These are phyloP conservation scores for Blastobasis lacticolella DNA, from an alignment of 2,888 invertebrate genomes.

Conservation along the genomic window DNA sequence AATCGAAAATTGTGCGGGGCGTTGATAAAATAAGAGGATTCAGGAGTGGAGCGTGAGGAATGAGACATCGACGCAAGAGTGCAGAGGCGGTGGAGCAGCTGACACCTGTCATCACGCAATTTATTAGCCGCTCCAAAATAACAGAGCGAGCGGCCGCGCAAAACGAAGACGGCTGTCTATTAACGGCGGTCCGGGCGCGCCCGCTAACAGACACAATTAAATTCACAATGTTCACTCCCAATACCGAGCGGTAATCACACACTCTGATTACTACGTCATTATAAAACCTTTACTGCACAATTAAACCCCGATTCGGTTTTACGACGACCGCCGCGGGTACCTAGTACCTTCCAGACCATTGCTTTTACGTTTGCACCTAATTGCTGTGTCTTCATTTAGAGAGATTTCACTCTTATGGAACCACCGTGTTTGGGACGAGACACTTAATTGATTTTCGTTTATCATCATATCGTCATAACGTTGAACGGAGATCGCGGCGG, in stretches of 20 bases:
- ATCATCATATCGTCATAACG: background rate
- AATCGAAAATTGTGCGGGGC: constrained; percentile 69
- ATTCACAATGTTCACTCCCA: constrained; percentile 21
- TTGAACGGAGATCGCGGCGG: too few species aligned
- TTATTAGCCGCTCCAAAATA: constrained; percentile 73
- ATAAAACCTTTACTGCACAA: constrained; percentile 21
- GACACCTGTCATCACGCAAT: constrained; percentile 74
- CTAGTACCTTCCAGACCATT: constrained; percentile 2
- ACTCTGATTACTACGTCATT: constrained; percentile 18
- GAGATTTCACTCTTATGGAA: constrained; percentile 14
- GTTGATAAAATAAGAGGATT: constrained; percentile 74
- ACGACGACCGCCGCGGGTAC: constrained; percentile 20
- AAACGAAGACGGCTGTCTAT: constrained; percentile 70
- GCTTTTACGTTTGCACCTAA: constrained; percentile 21
- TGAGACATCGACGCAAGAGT: constrained; percentile 74
- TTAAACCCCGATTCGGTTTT: constrained; percentile 28
- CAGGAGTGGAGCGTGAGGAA: constrained; percentile 71
- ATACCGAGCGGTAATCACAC: constrained; percentile 14
- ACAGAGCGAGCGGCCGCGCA: constrained; percentile 59
- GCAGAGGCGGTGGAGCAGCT: constrained; percentile 73
- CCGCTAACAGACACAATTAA: constrained; percentile 55
- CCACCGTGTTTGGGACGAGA: constrained; percentile 18
- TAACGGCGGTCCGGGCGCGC: constrained; percentile 58
- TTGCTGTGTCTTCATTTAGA: constrained; percentile 18
- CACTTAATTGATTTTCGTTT: constrained; percentile 17